Conservation (phyloP, 2,888 invertebrate species). For the Megastigmus dorsalis region DNA sequence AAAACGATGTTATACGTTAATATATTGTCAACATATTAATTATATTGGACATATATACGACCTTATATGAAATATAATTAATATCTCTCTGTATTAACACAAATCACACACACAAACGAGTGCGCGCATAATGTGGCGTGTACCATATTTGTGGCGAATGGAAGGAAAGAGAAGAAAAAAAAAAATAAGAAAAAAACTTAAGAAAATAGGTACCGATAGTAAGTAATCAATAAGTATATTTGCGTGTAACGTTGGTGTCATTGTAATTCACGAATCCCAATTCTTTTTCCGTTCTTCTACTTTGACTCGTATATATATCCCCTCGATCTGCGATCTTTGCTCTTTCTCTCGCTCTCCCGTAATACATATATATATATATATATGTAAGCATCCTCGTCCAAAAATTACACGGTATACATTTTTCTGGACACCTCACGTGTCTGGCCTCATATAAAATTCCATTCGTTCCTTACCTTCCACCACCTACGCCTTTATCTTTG, state of each 20-base stretch:
- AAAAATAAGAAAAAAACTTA: slow-evolving; percentile 14
- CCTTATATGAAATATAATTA: slow-evolving; percentile 61
- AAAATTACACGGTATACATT: background rate
- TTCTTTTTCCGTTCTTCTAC: slow-evolving; percentile 16
- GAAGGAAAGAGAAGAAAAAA: background rate
- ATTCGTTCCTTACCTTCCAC: slow-evolving; percentile 6
- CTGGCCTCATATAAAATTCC: slow-evolving; percentile 13
- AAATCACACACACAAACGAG: slow-evolving; percentile 23
- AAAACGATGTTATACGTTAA: slow-evolving; percentile 55
- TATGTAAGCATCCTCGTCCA: no score
- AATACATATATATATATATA: no score
- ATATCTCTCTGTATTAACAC: slow-evolving; percentile 59
- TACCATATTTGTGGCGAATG: no score
- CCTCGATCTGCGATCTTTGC: background rate
- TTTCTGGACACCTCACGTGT: background rate
- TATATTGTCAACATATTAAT: slow-evolving; percentile 56
- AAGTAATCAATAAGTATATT: slow-evolving; percentile 52
- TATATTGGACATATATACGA: slow-evolving; percentile 54
- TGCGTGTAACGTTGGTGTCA: slow-evolving; percentile 54
- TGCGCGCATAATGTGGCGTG: no score
- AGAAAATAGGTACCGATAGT: slow-evolving; percentile 44
- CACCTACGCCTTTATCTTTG: background rate
- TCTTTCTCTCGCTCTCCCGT: background rate
- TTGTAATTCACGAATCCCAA: slow-evolving; percentile 42
- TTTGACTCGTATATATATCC: no score